phyloP scores from a whole-genome alignment of 2,113 vertebrate species.

The Lepus europaeus region DNA sequence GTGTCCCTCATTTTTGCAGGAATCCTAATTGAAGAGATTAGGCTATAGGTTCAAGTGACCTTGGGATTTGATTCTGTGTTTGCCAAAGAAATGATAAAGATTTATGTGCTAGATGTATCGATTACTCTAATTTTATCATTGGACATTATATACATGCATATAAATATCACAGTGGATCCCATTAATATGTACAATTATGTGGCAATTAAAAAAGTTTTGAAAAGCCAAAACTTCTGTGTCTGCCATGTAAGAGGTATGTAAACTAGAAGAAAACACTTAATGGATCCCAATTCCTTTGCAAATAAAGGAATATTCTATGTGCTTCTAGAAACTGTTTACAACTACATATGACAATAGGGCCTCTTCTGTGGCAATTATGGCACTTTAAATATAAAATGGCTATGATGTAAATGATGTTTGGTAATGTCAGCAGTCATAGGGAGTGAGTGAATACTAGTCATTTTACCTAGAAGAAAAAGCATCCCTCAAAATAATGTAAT shows the following conservation, averaged over 20 bases:
- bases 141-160: too few relatives aligned
- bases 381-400: neutral
- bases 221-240: too few relatives aligned
- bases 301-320: neutral
- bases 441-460: neutral
- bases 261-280: neutral
- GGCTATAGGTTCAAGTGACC: neutral
- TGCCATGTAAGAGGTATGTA: neutral
- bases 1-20: neutral
- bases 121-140: too few relatives aligned
- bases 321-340: neutral
- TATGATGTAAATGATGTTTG: neutral
- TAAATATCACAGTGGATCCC: too few relatives aligned
- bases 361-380: neutral
- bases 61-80: neutral
- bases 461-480: neutral
- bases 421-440: neutral
- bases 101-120: too few relatives aligned
- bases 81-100: too few relatives aligned
- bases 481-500: neutral
- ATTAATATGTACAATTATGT: too few relatives aligned
- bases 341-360: neutral
- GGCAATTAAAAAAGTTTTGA: too few relatives aligned
- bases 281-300: neutral
- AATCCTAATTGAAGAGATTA: neutral